Percentiles rank a stretch among this genome's conserved stretches.
Conservation (phyloP, 2,888 invertebrate genomes). For the Mallateleia sp. region DNA sequence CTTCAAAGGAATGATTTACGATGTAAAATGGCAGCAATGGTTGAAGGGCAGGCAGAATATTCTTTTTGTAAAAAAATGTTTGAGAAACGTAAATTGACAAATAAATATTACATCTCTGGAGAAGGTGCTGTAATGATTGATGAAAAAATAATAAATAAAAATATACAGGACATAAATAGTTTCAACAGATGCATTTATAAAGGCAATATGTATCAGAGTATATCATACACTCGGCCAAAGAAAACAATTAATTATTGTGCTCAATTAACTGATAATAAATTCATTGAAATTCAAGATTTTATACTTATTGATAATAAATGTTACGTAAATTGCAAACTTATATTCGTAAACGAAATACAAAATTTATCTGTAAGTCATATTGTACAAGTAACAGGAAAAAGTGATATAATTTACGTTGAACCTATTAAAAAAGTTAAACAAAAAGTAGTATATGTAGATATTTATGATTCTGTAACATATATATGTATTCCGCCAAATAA, state of each 20-base stretch:
- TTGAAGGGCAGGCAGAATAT: not conserved
- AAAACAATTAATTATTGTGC: not conserved
- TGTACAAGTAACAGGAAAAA: not conserved
- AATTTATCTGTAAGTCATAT: not conserved
- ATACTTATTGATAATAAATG: not conserved
- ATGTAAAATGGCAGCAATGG: not conserved
- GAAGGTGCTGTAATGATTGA: constrained; percentile 1
- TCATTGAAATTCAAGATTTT: not conserved
- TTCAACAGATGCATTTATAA: not conserved
- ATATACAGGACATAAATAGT: not conserved
- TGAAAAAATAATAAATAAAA: not conserved
- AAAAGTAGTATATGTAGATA: not conserved
- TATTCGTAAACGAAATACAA: not conserved
- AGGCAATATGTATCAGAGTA: not conserved
- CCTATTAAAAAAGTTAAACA: not conserved
- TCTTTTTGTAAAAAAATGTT: not conserved
- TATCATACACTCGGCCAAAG: not conserved
- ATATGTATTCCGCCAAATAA: not conserved
- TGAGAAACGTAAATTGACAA: not conserved
- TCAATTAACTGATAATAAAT: not conserved
- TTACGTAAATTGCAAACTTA: not conserved
- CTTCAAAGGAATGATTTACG: not conserved
- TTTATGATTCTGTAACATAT: not conserved
- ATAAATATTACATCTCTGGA: not conserved
- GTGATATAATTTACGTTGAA: not conserved